Evolutionary conservation across 2,113 vertebrate genomes (phyloP).

Genomic region (Dasypus novemcinctus): DNA sequence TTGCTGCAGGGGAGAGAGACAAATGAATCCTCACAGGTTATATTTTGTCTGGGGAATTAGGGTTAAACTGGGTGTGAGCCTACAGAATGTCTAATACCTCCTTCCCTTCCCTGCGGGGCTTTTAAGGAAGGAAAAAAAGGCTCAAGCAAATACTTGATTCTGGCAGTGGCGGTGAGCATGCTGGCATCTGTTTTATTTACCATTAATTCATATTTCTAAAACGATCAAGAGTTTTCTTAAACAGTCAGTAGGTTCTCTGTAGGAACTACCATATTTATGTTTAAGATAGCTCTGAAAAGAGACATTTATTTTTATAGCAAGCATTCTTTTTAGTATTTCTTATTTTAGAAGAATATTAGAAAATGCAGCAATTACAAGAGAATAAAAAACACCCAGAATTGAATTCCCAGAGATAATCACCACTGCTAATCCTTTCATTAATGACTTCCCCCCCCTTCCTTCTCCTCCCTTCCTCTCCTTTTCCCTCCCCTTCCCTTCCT

Average conservation of each 20-base stretch:
- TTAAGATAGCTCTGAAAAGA: background rate
- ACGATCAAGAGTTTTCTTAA: background rate
- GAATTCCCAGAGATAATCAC: background rate
- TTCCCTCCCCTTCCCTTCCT: background rate
- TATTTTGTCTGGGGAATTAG: slow-evolving; percentile 57
- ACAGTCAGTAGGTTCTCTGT: background rate
- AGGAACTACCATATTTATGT: background rate
- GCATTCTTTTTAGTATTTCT: background rate
- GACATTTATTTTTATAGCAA: background rate
- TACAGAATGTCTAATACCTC: background rate
- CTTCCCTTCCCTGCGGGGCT: background rate
- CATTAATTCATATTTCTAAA: slow-evolving; percentile 10
- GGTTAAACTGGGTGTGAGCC: slow-evolving; percentile 50
- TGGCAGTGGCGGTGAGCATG: background rate
- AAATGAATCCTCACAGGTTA: slow-evolving; percentile 7
- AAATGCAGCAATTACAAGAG: background rate
- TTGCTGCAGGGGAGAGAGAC: slow-evolving; percentile 33
- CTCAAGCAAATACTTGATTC: slow-evolving; percentile 27
- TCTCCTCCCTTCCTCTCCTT: background rate
- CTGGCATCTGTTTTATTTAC: slow-evolving; percentile 12
- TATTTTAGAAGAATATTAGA: background rate
- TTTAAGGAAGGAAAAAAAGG: slow-evolving; percentile 5
- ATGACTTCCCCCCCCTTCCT: background rate
- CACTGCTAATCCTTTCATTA: background rate
- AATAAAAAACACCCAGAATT: background rate